phyloP scores from a whole-genome alignment of 2,797 vertebrate genomes.

The Cuculus canorus region DNA sequence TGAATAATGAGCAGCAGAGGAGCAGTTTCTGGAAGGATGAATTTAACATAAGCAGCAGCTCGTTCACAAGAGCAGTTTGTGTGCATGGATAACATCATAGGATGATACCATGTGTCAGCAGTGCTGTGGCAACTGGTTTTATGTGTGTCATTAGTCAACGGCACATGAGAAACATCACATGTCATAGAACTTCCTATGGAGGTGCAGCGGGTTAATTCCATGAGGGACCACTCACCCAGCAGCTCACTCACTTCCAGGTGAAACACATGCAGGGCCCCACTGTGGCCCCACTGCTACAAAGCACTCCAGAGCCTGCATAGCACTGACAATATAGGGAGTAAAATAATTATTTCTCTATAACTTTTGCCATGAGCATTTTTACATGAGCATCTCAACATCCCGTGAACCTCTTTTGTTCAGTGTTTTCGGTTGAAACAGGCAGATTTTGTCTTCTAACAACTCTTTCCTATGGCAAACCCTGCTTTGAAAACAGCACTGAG shows the following conservation, averaged over 20 bases:
- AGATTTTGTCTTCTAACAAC: neutral
- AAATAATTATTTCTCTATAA: neutral
- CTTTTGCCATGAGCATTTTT: neutral
- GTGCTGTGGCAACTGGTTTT: neutral
- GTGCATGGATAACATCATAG: accelerated
- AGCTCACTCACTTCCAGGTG: neutral
- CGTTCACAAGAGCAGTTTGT: neutral
- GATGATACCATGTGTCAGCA: neutral
- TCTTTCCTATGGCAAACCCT: neutral
- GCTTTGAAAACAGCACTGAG: neutral
- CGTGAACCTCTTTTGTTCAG: neutral
- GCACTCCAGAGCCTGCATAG: neutral
- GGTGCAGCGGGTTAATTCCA: too few species aligned
- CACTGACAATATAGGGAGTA: neutral
- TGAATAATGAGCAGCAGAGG: neutral
- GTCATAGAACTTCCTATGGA: neutral
- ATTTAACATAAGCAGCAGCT: neutral
- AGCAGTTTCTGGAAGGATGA: neutral
- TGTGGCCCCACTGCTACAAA: neutral
- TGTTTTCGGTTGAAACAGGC: neutral
- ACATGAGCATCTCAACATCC: neutral
- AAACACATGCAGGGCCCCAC: neutral
- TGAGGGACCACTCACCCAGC: neutral
- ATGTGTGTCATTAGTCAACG: neutral
- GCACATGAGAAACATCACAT: neutral